A percentile compares a stretch with the other conserved stretches of the same genome.
Conservation (phyloP, 2,797 vertebrate species). For the Diplodus puntazzo region DNA sequence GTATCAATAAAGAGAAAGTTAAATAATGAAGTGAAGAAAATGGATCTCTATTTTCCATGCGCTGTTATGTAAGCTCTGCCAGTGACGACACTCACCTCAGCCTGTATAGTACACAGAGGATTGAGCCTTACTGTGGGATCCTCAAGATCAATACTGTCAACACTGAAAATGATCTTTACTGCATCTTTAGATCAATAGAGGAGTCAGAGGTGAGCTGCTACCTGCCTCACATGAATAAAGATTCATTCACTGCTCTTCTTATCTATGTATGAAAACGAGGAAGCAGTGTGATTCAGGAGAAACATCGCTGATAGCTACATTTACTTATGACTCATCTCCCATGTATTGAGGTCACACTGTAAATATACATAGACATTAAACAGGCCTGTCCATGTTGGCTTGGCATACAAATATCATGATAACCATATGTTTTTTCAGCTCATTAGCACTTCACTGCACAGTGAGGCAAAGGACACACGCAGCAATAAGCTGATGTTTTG, state of each 20-base stretch:
- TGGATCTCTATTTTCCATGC: not conserved
- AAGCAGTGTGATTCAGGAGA: constrained; percentile 30
- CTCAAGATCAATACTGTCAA: not conserved
- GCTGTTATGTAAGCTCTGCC: constrained; percentile 51
- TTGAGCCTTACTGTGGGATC: not conserved
- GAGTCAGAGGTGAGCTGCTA: not conserved
- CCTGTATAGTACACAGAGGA: not conserved
- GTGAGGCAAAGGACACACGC: not conserved
- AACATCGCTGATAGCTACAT: constrained; percentile 35
- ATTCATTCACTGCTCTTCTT: constrained; percentile 38
- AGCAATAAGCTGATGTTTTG: constrained; percentile 23
- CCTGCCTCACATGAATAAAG: constrained; percentile 25
- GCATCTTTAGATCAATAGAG: not conserved
- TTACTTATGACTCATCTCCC: constrained; percentile 65
- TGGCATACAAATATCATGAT: constrained; percentile 19
- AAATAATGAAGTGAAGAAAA: constrained; percentile 11
- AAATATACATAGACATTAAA: constrained; percentile 65
- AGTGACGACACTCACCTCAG: constrained; percentile 25
- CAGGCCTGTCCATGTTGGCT: constrained; percentile 22
- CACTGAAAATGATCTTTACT: constrained; percentile 9
- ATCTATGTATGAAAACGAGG: constrained; percentile 22
- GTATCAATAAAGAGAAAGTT: not conserved
- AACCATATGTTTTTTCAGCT: constrained; percentile 37
- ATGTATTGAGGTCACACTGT: constrained; percentile 68
- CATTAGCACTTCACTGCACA: constrained; percentile 27